A percentile compares a stretch with the other conserved stretches of the same genome.
Conservation (phyloP, 2,113 vertebrate genomes). For the Eptatretus burgeri region DNA sequence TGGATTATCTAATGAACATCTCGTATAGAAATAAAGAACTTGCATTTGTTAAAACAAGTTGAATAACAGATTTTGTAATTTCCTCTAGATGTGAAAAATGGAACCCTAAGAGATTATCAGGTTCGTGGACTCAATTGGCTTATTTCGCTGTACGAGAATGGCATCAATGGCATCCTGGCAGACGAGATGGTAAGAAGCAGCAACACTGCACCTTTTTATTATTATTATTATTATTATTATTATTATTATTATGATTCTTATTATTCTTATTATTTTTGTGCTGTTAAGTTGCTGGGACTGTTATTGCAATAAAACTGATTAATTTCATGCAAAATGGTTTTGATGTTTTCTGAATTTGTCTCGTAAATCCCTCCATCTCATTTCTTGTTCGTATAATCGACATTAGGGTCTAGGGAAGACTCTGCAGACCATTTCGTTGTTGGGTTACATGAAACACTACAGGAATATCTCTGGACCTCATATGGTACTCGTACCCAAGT, state of each 20-base stretch:
- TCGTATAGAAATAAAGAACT: too few relatives aligned
- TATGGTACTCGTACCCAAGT: constrained; percentile 62
- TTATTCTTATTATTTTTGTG: too few relatives aligned
- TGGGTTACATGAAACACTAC: constrained; percentile 57
- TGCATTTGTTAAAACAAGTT: not conserved
- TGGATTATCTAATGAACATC: too few relatives aligned
- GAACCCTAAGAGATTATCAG: constrained; percentile 46
- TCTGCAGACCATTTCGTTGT: constrained; percentile 43
- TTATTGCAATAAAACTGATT: not conserved
- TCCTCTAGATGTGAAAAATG: constrained; percentile 45
- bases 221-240: too few relatives aligned
- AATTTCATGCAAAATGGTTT: constrained; percentile 6
- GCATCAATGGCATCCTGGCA: constrained; percentile 57
- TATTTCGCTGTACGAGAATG: constrained; percentile 63
- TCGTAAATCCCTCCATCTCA: not conserved
- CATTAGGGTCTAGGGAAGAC: constrained; percentile 48
- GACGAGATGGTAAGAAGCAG: constrained; percentile 45
- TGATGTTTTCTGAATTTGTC: constrained; percentile 1
- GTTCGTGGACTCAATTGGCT: constrained; percentile 57
- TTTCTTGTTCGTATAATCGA: constrained; percentile 11
- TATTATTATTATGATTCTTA: too few relatives aligned
- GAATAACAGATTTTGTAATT: not conserved
- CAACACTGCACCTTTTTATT: too few relatives aligned
- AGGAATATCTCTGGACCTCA: constrained; percentile 52
- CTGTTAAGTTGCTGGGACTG: too few relatives aligned